phyloP scores from a whole-genome alignment of 1,140 invertebrate genomes.

The Zelostemma sp. region DNA sequence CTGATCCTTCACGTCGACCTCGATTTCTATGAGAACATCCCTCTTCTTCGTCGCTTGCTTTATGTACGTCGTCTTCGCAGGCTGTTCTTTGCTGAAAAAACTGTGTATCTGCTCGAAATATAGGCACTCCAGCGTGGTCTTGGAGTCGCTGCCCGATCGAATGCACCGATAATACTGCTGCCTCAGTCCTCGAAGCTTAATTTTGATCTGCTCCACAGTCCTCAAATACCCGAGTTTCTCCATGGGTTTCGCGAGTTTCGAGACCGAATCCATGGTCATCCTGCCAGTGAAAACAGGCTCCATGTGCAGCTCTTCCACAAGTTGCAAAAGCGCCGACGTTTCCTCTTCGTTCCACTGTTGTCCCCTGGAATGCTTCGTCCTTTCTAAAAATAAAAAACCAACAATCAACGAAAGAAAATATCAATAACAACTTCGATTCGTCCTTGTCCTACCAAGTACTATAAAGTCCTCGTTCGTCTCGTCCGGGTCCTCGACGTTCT shows the following conservation, averaged over 20 bases:
- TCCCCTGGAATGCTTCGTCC: slow-evolving; percentile 34
- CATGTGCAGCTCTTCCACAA: slow-evolving; percentile 40
- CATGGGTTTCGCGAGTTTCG: slow-evolving; percentile 37
- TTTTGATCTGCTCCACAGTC: slow-evolving; percentile 47
- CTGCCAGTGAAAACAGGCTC: slow-evolving; percentile 30
- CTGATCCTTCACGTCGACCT: slow-evolving; percentile 33
- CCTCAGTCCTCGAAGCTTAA: slow-evolving; percentile 47
- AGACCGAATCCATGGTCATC: slow-evolving; percentile 45
- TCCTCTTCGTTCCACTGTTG: slow-evolving; percentile 48
- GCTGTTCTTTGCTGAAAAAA: slow-evolving; percentile 21
- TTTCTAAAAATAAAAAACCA: slow-evolving; percentile 16
- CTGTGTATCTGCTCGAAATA: slow-evolving; percentile 47
- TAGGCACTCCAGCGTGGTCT: slow-evolving; percentile 40
- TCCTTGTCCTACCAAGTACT: slow-evolving; percentile 27
- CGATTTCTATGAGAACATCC: slow-evolving; percentile 35
- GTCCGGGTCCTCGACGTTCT: too few relatives aligned
- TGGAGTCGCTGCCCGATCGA: slow-evolving; percentile 22
- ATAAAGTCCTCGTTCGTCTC: too few relatives aligned
- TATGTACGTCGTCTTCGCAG: not conserved
- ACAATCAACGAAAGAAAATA: slow-evolving; percentile 7
- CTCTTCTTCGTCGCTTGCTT: slow-evolving; percentile 8
- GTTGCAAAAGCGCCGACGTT: slow-evolving; percentile 35
- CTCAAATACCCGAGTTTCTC: slow-evolving; percentile 28
- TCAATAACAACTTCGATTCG: too few relatives aligned
- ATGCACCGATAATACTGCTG: slow-evolving; percentile 48